Evolutionary conservation across 2,888 invertebrate genomes (phyloP).

Genomic region (Caenorhabditis afra): DNA sequence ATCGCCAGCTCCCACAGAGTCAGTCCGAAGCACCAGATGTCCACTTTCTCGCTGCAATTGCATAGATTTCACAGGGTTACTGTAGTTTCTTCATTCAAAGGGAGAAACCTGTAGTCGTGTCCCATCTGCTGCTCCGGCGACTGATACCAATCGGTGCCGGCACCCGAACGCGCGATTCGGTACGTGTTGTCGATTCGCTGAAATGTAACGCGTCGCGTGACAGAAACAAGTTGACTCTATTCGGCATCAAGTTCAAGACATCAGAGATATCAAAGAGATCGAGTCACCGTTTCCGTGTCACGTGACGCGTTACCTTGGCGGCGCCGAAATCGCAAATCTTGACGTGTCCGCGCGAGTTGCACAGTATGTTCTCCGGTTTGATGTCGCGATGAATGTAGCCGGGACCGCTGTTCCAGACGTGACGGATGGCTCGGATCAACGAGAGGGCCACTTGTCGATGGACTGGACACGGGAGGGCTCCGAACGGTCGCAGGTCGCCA

Average conservation of each 20-base stretch:
- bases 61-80: background rate
- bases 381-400: slow-evolving; percentile 61
- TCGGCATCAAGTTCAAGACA: too few species aligned
- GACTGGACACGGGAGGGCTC: slow-evolving; percentile 32
- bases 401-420: slow-evolving; percentile 53
- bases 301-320: slow-evolving; percentile 36
- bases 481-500: slow-evolving; percentile 48
- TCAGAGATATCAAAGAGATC: too few species aligned
- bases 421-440: slow-evolving; percentile 41
- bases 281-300: too few species aligned
- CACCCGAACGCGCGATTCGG: slow-evolving; percentile 22
- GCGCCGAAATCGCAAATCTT: slow-evolving; percentile 62
- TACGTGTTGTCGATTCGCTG: slow-evolving; percentile 53
- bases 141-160: slow-evolving; percentile 45
- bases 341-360: slow-evolving; percentile 42
- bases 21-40: slow-evolving; percentile 51
- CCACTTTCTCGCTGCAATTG: slow-evolving; percentile 50
- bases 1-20: slow-evolving; percentile 50
- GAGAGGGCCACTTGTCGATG: slow-evolving; percentile 52
- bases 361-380: slow-evolving; percentile 58
- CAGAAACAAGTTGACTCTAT: too few species aligned
- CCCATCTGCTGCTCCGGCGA: slow-evolving; percentile 50
- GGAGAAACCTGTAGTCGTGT: slow-evolving; percentile 50
- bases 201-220: too few species aligned
- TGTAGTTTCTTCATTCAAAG: too few species aligned